These are phyloP conservation scores for Brachyopa scutellaris DNA, from an alignment of 2,888 invertebrate species.

Conservation along the genomic window DNA sequence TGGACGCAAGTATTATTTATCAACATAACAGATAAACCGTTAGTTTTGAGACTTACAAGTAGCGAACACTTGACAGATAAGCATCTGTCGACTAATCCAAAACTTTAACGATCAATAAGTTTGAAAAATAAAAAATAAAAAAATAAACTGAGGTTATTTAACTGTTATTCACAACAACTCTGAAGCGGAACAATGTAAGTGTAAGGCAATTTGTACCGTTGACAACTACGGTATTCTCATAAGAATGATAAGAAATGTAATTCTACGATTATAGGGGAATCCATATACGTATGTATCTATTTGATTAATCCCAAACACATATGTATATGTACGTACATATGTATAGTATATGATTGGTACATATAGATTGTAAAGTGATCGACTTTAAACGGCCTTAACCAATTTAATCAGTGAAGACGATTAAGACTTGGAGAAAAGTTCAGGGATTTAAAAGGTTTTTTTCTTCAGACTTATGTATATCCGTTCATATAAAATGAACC, in stretches of 20 bases:
- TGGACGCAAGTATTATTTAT: background rate
- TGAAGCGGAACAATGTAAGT: background rate
- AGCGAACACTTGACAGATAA: slow-evolving; percentile 39
- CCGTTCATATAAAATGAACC: too few species aligned
- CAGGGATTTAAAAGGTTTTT: background rate
- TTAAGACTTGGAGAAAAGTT: background rate
- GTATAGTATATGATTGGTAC: background rate
- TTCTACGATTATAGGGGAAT: slow-evolving; percentile 21
- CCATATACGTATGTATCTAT: too few species aligned
- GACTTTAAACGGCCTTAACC: slow-evolving; percentile 37
- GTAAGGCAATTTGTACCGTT: background rate
- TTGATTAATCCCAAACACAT: slow-evolving; percentile 8
- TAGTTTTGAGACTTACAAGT: slow-evolving; percentile 24
- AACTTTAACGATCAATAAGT: background rate
- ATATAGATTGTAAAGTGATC: slow-evolving; percentile 32
- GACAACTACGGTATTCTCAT: slow-evolving; percentile 21
- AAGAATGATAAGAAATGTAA: slow-evolving; percentile 35
- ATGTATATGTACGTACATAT: too few species aligned
- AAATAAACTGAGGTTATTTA: background rate
- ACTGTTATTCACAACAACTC: background rate
- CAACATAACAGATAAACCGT: background rate
- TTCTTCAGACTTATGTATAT: too few species aligned
- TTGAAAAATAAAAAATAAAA: too few species aligned
- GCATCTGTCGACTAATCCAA: background rate
- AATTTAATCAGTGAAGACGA: slow-evolving; percentile 23